Evolutionary conservation across 2,113 vertebrate genomes (phyloP).

Genomic region (Carlito syrichta): DNA sequence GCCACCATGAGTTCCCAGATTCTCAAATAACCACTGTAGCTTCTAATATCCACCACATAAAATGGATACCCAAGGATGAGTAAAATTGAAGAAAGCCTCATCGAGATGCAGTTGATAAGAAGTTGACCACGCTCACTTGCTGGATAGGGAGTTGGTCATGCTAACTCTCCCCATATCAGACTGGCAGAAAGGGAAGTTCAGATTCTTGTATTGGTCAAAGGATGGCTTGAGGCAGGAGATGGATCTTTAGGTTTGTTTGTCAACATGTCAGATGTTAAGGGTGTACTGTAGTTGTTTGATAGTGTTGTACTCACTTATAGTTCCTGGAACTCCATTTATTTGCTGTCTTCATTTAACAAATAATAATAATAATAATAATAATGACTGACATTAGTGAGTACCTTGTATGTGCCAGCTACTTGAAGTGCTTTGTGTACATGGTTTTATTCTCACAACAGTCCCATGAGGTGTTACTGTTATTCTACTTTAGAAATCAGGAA

Average conservation of each 20-base stretch:
- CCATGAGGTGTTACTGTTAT: neutral
- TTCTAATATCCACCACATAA: neutral
- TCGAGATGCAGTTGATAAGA: neutral
- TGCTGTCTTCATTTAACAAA: neutral
- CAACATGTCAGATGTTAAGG: neutral
- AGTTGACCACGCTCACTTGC: neutral
- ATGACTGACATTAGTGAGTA: neutral
- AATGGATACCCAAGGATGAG: no score
- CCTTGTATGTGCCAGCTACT: neutral
- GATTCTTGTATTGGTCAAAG: neutral
- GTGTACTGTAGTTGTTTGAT: neutral
- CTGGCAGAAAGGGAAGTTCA: neutral
- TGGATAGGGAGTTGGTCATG: neutral
- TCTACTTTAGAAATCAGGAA: neutral
- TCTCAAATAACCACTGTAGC: neutral
- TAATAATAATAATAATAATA: no score
- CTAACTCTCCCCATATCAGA: neutral
- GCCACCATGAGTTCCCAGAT: neutral
- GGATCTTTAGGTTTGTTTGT: neutral
- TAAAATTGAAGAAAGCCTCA: neutral
- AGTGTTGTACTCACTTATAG: neutral
- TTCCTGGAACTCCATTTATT: neutral
- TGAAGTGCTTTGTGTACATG: neutral
- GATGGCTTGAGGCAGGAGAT: rapidly evolving
- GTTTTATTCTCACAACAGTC: neutral